phyloP scores from a whole-genome alignment of 2,888 invertebrate genomes.

The Leptopilina syphax region DNA sequence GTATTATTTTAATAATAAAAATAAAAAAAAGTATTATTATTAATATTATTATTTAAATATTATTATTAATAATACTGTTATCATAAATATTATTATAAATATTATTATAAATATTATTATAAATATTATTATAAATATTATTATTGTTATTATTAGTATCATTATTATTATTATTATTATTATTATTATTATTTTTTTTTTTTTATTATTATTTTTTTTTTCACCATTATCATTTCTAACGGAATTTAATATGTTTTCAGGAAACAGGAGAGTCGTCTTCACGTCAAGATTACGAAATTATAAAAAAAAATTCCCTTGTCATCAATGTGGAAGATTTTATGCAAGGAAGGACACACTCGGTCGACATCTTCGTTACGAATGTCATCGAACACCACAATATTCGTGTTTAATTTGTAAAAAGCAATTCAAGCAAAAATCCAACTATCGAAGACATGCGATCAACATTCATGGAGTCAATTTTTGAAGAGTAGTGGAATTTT shows the following conservation, averaged over 20 bases:
- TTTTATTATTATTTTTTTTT: not conserved
- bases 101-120: too few relatives aligned
- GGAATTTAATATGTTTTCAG: constrained; percentile 18
- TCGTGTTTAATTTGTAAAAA: constrained; percentile 84
- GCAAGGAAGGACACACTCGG: constrained; percentile 84
- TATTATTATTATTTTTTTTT: not conserved
- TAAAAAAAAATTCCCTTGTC: constrained; percentile 59
- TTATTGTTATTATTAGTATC: too few relatives aligned
- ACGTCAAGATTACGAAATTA: constrained; percentile 32
- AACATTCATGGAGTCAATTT: constrained; percentile 45
- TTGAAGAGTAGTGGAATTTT: not conserved
- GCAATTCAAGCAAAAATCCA: constrained; percentile 82
- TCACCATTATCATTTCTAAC: not conserved
- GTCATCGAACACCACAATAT: constrained; percentile 85
- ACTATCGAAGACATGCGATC: constrained; percentile 70
- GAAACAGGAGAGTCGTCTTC: not conserved
- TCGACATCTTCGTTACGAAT: constrained; percentile 87
- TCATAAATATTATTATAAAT: too few relatives aligned
- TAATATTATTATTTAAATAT: too few relatives aligned
- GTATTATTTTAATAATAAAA: too few relatives aligned
- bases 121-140: too few relatives aligned
- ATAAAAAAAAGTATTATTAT: too few relatives aligned
- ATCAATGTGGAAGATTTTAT: constrained; percentile 65
- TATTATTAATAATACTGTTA: too few relatives aligned
- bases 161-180: too few relatives aligned